A percentile compares a stretch with the other conserved stretches of the same genome.
These are phyloP conservation scores for Apotomis capreana DNA, from an alignment of 2,888 invertebrate genomes.

Conservation along the genomic window DNA sequence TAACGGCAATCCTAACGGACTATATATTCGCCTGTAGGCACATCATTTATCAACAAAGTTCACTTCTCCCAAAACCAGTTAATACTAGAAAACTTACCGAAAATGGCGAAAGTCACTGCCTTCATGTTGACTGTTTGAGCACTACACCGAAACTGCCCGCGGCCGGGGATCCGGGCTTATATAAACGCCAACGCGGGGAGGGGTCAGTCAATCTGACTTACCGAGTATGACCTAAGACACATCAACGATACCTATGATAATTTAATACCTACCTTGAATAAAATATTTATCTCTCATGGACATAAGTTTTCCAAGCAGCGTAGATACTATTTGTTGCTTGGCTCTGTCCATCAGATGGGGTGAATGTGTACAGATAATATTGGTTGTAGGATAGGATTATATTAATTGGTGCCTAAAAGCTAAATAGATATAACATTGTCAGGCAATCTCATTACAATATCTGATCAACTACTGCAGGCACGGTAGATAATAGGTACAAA, in stretches of 20 bases:
- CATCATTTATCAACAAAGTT: neutral
- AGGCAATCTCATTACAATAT: no score
- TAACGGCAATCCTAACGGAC: conserved; percentile 18
- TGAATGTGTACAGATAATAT: no score
- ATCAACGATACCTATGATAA: conserved; percentile 12
- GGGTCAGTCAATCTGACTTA: conserved; percentile 20
- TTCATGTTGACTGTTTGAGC: conserved; percentile 62
- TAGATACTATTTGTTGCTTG: no score
- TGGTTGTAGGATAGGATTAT: no score
- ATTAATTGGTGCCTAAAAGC: no score
- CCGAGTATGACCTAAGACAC: conserved; percentile 32
- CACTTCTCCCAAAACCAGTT: conserved; percentile 10
- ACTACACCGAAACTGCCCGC: conserved; percentile 58
- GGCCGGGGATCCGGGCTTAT: conserved; percentile 45
- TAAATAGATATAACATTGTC: no score
- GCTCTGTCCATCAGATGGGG: no score
- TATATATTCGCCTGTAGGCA: conserved; percentile 10
- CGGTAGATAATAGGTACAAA: no score
- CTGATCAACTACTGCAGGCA: no score
- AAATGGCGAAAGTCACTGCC: conserved; percentile 65
- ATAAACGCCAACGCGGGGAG: conserved; percentile 28
- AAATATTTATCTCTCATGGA: neutral
- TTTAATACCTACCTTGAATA: conserved; percentile 5
- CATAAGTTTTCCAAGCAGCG: no score
- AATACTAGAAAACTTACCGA: conserved; percentile 62